A percentile compares a stretch with the other conserved stretches of the same genome.
phyloP scores from a whole-genome alignment of 2,113 vertebrate species.

The Camelus bactrianus region DNA sequence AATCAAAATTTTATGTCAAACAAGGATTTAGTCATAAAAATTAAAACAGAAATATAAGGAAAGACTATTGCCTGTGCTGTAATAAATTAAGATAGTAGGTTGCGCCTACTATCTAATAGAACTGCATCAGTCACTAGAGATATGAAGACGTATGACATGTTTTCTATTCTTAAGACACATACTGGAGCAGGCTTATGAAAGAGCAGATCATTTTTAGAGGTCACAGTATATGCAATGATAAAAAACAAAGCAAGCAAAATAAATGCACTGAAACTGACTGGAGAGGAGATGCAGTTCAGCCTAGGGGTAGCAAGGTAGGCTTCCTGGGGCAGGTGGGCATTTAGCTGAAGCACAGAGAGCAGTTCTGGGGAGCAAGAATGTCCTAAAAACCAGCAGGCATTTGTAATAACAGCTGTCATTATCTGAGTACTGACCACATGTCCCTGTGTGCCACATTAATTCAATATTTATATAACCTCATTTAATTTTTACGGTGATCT shows the following conservation, averaged over 20 bases:
- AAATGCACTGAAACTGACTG: neutral
- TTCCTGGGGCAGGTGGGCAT: neutral
- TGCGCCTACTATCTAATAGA: neutral
- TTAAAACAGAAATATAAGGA: neutral
- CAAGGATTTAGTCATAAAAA: neutral
- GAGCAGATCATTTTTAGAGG: neutral
- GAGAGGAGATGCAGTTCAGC: neutral
- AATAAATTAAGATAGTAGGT: neutral
- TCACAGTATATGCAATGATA: neutral
- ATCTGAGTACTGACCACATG: neutral
- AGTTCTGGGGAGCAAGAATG: neutral
- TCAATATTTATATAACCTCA: neutral
- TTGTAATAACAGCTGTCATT: neutral
- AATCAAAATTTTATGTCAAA: neutral
- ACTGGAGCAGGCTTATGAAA: neutral
- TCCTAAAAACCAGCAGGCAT: neutral
- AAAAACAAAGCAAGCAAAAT: neutral
- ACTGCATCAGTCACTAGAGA: neutral
- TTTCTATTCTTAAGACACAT: neutral
- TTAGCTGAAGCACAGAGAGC: neutral
- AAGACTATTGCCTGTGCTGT: neutral
- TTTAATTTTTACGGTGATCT: neutral
- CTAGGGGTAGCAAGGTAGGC: rapidly evolving
- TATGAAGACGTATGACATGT: neutral
- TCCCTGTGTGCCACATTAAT: neutral